Percentiles rank a stretch among this genome's conserved stretches.
phyloP scores from a whole-genome alignment of 2,113 vertebrate genomes.

The Desmodus rotundus region DNA sequence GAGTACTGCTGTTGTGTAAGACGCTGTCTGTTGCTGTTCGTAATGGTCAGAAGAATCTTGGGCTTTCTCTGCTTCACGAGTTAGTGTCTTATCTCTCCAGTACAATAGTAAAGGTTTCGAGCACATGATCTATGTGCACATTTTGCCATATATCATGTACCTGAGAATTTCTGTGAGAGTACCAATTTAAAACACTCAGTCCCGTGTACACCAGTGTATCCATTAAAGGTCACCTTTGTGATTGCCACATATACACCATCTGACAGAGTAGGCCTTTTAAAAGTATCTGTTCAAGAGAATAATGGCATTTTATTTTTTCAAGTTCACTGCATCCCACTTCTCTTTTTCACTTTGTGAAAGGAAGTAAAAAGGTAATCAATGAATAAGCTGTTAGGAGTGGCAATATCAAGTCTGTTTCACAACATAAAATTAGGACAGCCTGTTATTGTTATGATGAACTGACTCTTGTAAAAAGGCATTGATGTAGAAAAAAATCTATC shows the following conservation, averaged over 20 bases:
- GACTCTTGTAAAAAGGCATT: slow-evolving; percentile 47
- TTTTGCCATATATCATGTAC: neutral
- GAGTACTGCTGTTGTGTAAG: neutral
- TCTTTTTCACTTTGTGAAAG: slow-evolving; percentile 9
- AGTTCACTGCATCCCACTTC: neutral
- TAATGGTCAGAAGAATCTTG: neutral
- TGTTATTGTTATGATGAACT: slow-evolving; percentile 5
- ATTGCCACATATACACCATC: neutral
- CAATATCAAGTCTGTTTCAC: slow-evolving; percentile 21
- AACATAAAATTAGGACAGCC: slow-evolving; percentile 8
- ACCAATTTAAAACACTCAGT: neutral
- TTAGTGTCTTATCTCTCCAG: neutral
- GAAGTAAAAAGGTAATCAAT: slow-evolving; percentile 43
- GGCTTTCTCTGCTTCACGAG: neutral
- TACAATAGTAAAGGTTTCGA: neutral
- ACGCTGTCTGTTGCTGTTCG: neutral
- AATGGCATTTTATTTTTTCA: neutral
- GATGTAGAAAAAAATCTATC: slow-evolving; percentile 34
- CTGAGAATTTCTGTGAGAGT: neutral
- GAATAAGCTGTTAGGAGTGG: slow-evolving; percentile 24
- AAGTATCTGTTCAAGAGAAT: neutral
- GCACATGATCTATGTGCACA: neutral
- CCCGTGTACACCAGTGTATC: neutral
- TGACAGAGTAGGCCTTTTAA: neutral
- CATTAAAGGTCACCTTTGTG: neutral